These are phyloP conservation scores for Ancistrus triradiatus DNA, from an alignment of 2,113 vertebrate genomes.

Conservation along the genomic window DNA sequence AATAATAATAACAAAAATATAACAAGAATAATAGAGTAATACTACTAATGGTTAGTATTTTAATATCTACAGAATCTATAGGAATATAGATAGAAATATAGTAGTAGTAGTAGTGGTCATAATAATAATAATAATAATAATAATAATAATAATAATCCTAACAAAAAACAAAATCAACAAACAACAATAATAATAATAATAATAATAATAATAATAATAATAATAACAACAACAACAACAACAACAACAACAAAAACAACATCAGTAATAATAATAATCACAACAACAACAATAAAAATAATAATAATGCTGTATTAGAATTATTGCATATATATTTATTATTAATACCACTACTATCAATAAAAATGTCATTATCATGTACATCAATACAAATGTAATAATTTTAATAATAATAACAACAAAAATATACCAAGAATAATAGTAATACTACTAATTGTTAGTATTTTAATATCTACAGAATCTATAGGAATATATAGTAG, in stretches of 20 bases:
- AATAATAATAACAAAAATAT: no score
- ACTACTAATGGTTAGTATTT: no score
- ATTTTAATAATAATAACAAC: no score
- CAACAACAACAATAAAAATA: not conserved
- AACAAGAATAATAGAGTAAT: no score
- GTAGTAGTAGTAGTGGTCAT: not conserved
- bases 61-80: not conserved
- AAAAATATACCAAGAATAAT: no score
- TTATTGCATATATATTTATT: not conserved
- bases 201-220: not conserved
- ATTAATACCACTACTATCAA: not conserved
- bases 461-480: no score
- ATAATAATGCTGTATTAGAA: not conserved
- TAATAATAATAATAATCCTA: not conserved
- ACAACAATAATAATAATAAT: not conserved
- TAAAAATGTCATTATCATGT: no score
- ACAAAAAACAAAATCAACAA: not conserved
- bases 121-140: not conserved
- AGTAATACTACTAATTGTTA: no score
- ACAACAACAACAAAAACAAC: not conserved
- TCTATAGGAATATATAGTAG: not conserved
- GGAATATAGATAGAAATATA: no score
- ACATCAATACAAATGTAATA: no score
- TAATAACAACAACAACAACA: not conserved
- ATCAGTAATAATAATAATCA: conserved; percentile 1